phyloP scores from a whole-genome alignment of 2,797 vertebrate species.

The Cyclopterus lumpus region DNA sequence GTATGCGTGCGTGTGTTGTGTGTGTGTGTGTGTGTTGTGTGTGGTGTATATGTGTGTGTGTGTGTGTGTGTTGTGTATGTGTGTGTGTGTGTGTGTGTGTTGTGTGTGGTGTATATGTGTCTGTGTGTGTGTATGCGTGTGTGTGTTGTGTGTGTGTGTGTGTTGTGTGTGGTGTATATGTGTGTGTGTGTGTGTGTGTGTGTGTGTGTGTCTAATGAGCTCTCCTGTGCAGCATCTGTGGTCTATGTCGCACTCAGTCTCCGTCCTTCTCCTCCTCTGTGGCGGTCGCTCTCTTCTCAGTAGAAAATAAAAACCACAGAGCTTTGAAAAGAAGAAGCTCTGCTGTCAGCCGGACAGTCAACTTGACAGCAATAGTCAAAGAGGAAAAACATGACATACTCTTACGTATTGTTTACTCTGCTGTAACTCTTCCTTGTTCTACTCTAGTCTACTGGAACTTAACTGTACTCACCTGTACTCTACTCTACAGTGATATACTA shows the following conservation, averaged over 20 bases:
- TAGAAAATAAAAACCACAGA: constrained; percentile 46
- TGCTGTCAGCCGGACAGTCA: constrained; percentile 15
- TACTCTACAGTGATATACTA: neutral
- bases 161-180: constrained; percentile 26
- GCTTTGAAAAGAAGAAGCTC: constrained; percentile 43
- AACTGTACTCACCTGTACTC: neutral
- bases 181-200: constrained; percentile 34
- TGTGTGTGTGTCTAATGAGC: constrained; percentile 65
- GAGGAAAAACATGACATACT: constrained; percentile 2
- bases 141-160: constrained; percentile 41
- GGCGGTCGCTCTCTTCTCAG: constrained; percentile 46
- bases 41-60: constrained; percentile 50
- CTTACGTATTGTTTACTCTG: neutral
- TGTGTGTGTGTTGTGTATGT: constrained; percentile 30
- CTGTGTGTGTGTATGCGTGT: constrained; percentile 54
- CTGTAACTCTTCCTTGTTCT: neutral
- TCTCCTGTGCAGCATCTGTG: constrained; percentile 70
- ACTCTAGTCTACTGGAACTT: neutral
- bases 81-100: too few relatives aligned
- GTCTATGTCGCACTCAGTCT: constrained; percentile 62
- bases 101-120: constrained; percentile 43
- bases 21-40: constrained; percentile 47
- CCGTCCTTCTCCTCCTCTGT: constrained; percentile 57
- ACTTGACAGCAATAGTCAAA: constrained; percentile 2
- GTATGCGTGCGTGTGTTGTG: constrained; percentile 29